These are phyloP conservation scores for Oxystoma pomonae DNA, from an alignment of 2,888 invertebrate genomes.

Conservation along the genomic window DNA sequence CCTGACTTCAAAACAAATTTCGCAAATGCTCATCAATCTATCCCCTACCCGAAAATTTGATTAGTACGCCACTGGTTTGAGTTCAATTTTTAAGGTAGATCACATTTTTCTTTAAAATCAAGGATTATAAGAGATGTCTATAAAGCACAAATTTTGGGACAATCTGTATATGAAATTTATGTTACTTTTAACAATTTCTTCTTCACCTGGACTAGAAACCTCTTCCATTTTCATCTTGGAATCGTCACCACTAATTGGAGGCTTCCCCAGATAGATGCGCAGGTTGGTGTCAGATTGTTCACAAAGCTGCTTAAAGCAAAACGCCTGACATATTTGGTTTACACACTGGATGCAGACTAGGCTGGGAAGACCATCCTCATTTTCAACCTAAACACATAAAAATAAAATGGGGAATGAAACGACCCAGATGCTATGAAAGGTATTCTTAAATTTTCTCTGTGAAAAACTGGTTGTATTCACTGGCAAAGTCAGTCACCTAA, in stretches of 20 bases:
- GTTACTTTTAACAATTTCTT: too few species aligned
- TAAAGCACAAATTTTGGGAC: too few species aligned
- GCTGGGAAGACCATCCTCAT: constrained; percentile 47
- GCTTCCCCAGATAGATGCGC: constrained; percentile 46
- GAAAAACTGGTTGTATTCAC: not conserved
- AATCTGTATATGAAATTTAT: too few species aligned
- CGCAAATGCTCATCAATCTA: too few species aligned
- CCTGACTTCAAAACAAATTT: too few species aligned
- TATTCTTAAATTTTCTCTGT: not conserved
- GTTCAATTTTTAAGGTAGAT: too few species aligned
- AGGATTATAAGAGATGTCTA: too few species aligned
- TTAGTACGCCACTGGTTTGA: too few species aligned
- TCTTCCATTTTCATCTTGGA: not conserved
- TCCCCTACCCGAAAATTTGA: too few species aligned
- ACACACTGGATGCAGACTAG: constrained; percentile 49
- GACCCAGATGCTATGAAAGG: too few species aligned
- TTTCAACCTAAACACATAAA: constrained; percentile 42
- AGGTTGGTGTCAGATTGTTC: constrained; percentile 48
- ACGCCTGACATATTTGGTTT: constrained; percentile 48
- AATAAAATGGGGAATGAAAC: not conserved
- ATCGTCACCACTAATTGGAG: constrained; percentile 31
- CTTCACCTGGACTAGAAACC: not conserved
- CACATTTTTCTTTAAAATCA: too few species aligned
- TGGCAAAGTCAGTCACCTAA: too few species aligned
- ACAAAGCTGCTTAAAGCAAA: constrained; percentile 50